Base-by-base conservation (phyloP, 1,140 invertebrate genomes). In the Lamellibrachia luymesi region DNA sequence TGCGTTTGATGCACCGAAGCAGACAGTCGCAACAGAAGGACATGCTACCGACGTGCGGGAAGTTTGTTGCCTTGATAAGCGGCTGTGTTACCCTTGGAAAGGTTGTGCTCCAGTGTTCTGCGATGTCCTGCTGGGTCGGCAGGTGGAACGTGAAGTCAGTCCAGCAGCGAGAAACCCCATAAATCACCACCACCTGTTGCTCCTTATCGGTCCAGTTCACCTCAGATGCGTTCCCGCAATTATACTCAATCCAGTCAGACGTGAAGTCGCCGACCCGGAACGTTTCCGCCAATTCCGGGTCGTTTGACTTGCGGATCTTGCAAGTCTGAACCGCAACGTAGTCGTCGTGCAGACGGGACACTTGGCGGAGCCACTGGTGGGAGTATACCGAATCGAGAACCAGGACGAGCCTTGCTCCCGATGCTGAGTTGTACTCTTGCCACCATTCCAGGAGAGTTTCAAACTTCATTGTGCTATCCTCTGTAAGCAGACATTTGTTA, bases 71-170 rank as follows among this genome's bases (percentile, higher is more conserved):
- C 92, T 94, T 94, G 50, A 96, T 94, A 93, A 96, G 93, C 1
- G 95, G 95, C 51, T 95, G 94, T 38, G 95, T 95, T 27, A 95
- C 90, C 50, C 93, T 93, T 8, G 95, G 95, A 91, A 96, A 96
- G 89, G 95, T 96, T 38, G 91, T 92, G 22, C 95, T 94, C 95
- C 96, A 96, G 93, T 96, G 95, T 4, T 94, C 93, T 52, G 94
- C 94, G 51, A 95, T 95, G 90, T 96, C 96, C 49, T 95, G 94
- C 6, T 92, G 92, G 0, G 95, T 96, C 17, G 95, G 96, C 49
- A 95, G 93, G 92, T 95, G 95, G 92, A 96, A 96, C 50, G 94
- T 94, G 92, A 96, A 96, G 93, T 95, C 95, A 2, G 95, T 95
- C 95, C 95, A 96, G 51, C 91, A 93, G 27, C 93, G 94, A 8